phyloP scores from a whole-genome alignment of 1,140 invertebrate species.

The Tetragonula clypearis region DNA sequence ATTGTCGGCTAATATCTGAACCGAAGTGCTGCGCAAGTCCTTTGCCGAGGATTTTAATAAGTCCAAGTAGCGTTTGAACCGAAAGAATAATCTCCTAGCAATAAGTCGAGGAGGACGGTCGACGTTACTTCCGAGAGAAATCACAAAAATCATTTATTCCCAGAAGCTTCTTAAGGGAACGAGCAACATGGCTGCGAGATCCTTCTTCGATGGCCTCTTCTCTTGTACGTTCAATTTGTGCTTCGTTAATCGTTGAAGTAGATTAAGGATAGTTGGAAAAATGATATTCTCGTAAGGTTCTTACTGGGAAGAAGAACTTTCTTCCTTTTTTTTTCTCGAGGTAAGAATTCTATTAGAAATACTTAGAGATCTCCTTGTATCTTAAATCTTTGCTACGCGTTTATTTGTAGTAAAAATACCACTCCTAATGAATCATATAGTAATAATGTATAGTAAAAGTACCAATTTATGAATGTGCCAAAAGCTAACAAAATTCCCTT shows the following conservation, averaged over 20 bases:
- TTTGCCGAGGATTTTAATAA: neutral
- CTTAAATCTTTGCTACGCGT: too few relatives aligned
- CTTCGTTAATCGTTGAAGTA: neutral
- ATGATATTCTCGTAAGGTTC: too few relatives aligned
- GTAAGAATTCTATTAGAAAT: too few relatives aligned
- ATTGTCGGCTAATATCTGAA: slow-evolving; percentile 64
- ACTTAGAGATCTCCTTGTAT: too few relatives aligned
- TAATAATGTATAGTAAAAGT: too few relatives aligned
- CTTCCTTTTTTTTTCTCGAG: neutral
- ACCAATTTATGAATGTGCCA: neutral
- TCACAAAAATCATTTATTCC: neutral
- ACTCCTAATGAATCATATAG: too few relatives aligned
- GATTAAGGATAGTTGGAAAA: neutral
- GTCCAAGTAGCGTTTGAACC: neutral
- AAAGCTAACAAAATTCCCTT: neutral
- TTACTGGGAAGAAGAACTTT: neutral
- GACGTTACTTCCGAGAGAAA: neutral
- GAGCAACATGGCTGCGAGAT: neutral
- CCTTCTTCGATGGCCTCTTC: too few relatives aligned
- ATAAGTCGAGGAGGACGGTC: neutral
- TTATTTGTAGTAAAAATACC: neutral
- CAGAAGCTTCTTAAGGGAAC: neutral
- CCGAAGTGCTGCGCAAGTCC: neutral
- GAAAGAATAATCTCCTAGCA: neutral
- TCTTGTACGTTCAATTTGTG: neutral